phyloP scores from a whole-genome alignment of 2,888 invertebrate species.

The Rhimphoctona megacephalus region DNA sequence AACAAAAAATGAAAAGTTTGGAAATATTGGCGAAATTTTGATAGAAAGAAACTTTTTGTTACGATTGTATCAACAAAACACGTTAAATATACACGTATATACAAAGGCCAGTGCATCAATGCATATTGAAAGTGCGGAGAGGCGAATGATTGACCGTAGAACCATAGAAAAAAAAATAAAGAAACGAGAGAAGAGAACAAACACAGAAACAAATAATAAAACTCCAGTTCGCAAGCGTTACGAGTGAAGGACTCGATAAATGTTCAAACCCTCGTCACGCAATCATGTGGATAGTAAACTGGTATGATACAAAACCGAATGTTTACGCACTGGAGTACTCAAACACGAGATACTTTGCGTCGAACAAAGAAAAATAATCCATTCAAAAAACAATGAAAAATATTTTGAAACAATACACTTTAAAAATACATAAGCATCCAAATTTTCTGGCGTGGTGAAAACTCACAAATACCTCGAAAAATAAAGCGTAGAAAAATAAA shows the following conservation, averaged over 20 bases:
- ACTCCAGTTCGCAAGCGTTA: conserved; percentile 38
- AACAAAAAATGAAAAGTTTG: not conserved
- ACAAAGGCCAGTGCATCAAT: not conserved
- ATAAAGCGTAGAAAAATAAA: no score
- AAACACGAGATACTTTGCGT: not conserved
- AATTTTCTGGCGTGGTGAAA: not conserved
- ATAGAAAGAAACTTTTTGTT: not conserved
- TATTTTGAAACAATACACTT: not conserved
- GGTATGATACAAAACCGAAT: conserved; percentile 20
- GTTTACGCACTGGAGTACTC: conserved; percentile 7
- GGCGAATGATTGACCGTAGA: conserved; percentile 55
- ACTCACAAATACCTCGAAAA: no score
- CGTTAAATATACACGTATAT: not conserved
- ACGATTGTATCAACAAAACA: not conserved
- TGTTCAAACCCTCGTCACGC: conserved; percentile 57
- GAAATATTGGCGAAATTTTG: not conserved
- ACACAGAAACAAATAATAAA: conserved; percentile 34
- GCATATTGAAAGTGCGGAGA: conserved; percentile 10
- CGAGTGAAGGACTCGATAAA: conserved; percentile 59
- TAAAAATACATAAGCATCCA: not conserved
- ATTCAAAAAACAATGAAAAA: not conserved
- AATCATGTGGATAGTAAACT: conserved; percentile 52
- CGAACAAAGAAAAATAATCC: not conserved
- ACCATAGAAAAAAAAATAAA: conserved; percentile 23
- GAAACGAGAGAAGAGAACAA: conserved; percentile 12